Evolutionary conservation across 2,113 vertebrate genomes (phyloP).

Genomic region (Oceanodroma tethys): DNA sequence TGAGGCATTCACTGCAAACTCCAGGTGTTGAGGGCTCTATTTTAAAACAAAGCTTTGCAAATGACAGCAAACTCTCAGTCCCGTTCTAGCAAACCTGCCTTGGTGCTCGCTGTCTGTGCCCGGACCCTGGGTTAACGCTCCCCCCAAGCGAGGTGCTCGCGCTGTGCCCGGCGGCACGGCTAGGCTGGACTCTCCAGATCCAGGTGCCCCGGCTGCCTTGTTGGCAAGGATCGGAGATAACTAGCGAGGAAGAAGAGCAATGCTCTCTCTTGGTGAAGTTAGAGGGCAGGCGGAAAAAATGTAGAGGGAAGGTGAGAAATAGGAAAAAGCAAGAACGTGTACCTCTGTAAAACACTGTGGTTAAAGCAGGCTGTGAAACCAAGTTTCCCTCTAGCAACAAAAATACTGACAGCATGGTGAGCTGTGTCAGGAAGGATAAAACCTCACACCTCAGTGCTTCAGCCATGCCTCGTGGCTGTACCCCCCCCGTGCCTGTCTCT

Average conservation of each 20-base stretch:
- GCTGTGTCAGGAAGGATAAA: not conserved
- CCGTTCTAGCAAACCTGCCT: too few relatives aligned
- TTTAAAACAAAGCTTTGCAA: not conserved
- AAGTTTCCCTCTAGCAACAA: not conserved
- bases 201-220: not conserved
- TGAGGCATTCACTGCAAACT: not conserved
- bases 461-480: fast-evolving
- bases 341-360: not conserved
- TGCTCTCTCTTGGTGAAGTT: not conserved
- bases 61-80: not conserved
- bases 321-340: not conserved
- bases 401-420: not conserved
- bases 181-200: not conserved
- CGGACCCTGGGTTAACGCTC: not conserved
- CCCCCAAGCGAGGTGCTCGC: not conserved
- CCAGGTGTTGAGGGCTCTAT: not conserved
- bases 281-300: not conserved
- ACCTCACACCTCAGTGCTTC: too few relatives aligned
- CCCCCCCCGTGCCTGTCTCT: fast-evolving
- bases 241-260: not conserved
- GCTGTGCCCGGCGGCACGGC: too few relatives aligned
- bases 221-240: not conserved
- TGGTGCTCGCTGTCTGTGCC: not conserved
- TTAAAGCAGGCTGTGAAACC: not conserved
- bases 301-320: not conserved